A percentile compares a stretch with the other conserved stretches of the same genome.
Evolutionary conservation across 2,113 vertebrate species (phyloP).

Genomic region (Scortum barcoo): DNA sequence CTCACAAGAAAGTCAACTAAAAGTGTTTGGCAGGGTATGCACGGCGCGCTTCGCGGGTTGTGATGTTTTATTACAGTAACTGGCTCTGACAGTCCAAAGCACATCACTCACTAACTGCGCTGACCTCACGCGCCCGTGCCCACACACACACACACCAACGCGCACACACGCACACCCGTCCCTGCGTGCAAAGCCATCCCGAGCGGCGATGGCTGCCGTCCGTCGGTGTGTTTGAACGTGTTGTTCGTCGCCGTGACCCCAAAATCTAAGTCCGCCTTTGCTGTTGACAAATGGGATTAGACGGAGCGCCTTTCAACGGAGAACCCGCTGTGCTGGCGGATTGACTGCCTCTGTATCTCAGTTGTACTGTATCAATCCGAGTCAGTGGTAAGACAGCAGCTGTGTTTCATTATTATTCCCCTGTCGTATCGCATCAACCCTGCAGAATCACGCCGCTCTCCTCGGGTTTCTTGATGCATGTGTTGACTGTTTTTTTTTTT

Average conservation of each 20-base stretch:
- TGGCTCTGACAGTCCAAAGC: constrained; percentile 62
- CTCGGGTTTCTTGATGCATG: constrained; percentile 19
- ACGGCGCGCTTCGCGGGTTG: not conserved
- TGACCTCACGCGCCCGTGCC: constrained; percentile 46
- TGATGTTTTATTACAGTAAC: constrained; percentile 71
- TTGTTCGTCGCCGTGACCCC: constrained; percentile 40
- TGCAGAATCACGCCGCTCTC: constrained; percentile 21
- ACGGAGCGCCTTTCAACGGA: constrained; percentile 33
- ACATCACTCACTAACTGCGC: constrained; percentile 49
- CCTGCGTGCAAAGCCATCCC: constrained; percentile 3
- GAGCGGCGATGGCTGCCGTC: constrained; percentile 13
- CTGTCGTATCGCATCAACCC: constrained; percentile 59
- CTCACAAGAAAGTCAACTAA: constrained; percentile 23
- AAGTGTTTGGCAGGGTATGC: constrained; percentile 26
- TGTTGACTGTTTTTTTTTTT: constrained; percentile 48
- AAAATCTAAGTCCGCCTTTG: constrained; percentile 41
- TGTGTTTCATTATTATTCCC: constrained; percentile 66
- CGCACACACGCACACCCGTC: not conserved
- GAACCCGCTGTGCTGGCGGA: constrained; percentile 46
- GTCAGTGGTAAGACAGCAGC: constrained; percentile 67
- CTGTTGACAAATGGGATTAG: constrained; percentile 75
- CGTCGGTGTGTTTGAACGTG: constrained; percentile 35
- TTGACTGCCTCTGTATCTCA: constrained; percentile 47
- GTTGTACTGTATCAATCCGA: constrained; percentile 62
- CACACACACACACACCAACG: constrained; percentile 13